These are phyloP conservation scores for Phocoena phocoena DNA, from an alignment of 2,113 vertebrate species.

Conservation along the genomic window DNA sequence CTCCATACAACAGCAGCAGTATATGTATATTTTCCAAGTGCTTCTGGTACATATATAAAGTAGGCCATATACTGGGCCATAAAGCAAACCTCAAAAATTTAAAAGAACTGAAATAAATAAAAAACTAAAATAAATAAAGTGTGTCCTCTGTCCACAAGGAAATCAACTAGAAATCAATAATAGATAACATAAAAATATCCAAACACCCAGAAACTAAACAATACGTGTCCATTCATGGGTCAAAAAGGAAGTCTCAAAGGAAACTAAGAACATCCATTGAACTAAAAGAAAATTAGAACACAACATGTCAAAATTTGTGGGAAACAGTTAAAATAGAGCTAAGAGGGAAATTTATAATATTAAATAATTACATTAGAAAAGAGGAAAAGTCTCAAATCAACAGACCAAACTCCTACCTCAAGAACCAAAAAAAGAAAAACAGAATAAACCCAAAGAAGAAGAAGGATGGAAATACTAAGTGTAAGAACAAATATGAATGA, in stretches of 20 bases:
- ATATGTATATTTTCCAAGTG: background rate
- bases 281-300: background rate
- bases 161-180: slow-evolving; percentile 9
- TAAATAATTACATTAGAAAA: background rate
- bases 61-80: background rate
- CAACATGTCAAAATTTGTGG: background rate
- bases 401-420: background rate
- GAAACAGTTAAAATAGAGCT: background rate
- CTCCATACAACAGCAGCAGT: background rate
- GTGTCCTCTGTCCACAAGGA: background rate
- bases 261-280: background rate
- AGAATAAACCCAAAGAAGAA: background rate
- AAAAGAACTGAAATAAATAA: background rate
- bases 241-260: background rate
- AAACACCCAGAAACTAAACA: background rate
- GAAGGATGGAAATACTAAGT: background rate
- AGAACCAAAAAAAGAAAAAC: background rate
- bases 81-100: background rate
- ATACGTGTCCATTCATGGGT: background rate
- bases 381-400: background rate
- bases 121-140: background rate
- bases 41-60: background rate
- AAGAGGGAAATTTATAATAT: background rate
- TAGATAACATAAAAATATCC: background rate
- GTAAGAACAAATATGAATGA: background rate